Percentiles rank a stretch among this genome's conserved stretches.
These are phyloP conservation scores for Ypsolopha scabrella DNA, from an alignment of 2,888 invertebrate genomes.

Conservation along the genomic window DNA sequence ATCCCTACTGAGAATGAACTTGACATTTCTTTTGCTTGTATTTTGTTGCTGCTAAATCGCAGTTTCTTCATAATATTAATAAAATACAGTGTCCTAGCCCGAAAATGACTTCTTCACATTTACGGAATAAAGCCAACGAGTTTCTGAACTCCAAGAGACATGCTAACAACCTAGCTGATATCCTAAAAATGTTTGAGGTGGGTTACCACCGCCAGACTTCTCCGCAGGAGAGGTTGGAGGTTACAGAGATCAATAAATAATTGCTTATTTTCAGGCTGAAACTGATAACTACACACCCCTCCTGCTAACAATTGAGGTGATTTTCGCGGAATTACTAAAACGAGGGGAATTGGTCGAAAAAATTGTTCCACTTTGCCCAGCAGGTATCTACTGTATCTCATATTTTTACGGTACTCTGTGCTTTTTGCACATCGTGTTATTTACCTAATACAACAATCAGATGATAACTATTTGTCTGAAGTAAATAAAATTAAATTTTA, in stretches of 20 bases:
- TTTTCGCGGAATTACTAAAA: conserved; percentile 77
- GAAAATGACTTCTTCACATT: conserved; percentile 74
- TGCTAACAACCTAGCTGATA: conserved; percentile 75
- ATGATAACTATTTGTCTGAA: neutral
- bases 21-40: no score
- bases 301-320: conserved; percentile 77
- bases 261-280: conserved; percentile 40
- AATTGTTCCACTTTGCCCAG: conserved; percentile 69
- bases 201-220: conserved; percentile 8
- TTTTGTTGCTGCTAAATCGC: no score
- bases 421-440: conserved; percentile 8
- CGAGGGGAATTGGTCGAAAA: conserved; percentile 75
- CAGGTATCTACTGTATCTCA: conserved; percentile 35
- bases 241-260: conserved; percentile 12
- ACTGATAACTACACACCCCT: conserved; percentile 66
- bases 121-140: conserved; percentile 78
- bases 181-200: conserved; percentile 78
- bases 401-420: conserved; percentile 6
- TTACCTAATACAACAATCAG: neutral
- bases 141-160: conserved; percentile 76
- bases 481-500: neutral
- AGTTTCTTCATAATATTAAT: no score
- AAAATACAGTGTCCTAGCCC: conserved; percentile 7
- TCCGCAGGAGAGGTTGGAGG: conserved; percentile 10
- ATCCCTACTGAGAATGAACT: no score